Conservation (phyloP, 2,797 vertebrate species). For the Xiphorhynchus erythropygius region DNA sequence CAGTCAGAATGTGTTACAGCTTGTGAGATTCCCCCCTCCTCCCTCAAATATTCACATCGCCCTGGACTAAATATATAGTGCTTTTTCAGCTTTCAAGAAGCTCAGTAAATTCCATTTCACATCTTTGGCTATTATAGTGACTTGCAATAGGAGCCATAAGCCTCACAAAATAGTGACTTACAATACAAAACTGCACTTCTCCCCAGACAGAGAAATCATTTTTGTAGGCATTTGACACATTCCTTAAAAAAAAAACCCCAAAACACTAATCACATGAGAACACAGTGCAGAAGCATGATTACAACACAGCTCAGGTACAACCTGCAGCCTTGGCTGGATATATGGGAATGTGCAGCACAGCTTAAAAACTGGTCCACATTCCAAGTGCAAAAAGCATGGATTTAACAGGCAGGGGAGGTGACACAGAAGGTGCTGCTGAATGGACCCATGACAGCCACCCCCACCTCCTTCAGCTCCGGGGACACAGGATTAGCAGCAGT, state of each 20-base stretch:
- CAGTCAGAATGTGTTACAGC: not conserved
- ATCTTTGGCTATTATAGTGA: not conserved
- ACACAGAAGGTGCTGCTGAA: not conserved
- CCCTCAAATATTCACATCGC: not conserved
- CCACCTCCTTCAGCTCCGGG: not conserved
- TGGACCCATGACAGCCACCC: not conserved
- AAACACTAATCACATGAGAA: fast-evolving
- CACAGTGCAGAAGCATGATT: not conserved
- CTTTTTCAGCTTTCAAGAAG: not conserved
- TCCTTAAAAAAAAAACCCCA: not conserved
- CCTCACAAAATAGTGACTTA: not conserved
- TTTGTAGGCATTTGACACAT: not conserved
- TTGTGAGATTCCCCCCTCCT: not conserved
- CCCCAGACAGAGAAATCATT: not conserved
- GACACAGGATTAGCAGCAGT: not conserved
- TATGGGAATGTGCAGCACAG: not conserved
- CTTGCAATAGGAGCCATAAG: not conserved
- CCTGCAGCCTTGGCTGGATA: not conserved
- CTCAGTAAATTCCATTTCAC: not conserved
- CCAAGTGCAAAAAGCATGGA: not conserved
- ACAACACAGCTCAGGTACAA: not conserved
- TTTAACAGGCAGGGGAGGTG: not conserved
- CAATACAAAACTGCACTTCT: not conserved
- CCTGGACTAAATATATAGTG: not conserved
- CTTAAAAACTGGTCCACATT: not conserved